Base-by-base conservation (phyloP, 1,140 invertebrate genomes). In the Bombus haemorrhoidalis region DNA sequence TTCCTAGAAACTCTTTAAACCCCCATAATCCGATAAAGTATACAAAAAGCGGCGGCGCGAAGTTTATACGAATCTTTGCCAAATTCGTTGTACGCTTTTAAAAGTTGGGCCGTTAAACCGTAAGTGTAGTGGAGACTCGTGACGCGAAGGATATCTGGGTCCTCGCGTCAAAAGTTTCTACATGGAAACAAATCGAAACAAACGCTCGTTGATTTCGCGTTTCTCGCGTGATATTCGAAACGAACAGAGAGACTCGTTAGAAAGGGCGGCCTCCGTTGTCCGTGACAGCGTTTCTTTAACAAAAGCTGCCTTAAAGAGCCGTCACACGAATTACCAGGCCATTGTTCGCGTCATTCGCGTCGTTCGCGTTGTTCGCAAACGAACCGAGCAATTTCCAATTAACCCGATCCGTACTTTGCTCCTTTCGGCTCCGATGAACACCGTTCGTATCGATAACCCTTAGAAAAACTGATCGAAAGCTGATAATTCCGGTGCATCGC, bases 371-470 rank as follows among this genome's bases (percentile, higher is more conserved):
- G 62, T 34, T 79, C 62, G 32, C n/a, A 25, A 75, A 75, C 47
- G 43, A 75, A 28, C 73, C 73, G 43, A 75, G 73, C 32, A 13
- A 68, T 79, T 79, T 79, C 64, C 77, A 79, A 79, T 79, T 79
- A 68, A 47, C 62, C 37, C 22, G 39, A 47, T 43, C 41, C 62
- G 12, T 43, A 15, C 39, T 28, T 66, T 37, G 77, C 62, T 37
- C 34, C 64, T 79, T 79, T 64, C 32, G 12, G 10, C 6, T 5
- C n/a, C 9, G 13, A 18, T 10, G 64, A 47, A 28, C 41, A 47
- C 18, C 47, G 43, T 34, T 34, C 41, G 18, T 25, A 25, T 57
- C 77, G 41, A 69, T 47, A 47, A 28, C 32, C 62, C 64, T 79
- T 43, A 37, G 68, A 43, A 79, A 79, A 43, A 25, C 34, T 25